Base-by-base conservation (phyloP, 92 coral and sea anemone genomes). In the Zoanthus gigantus region DNA sequence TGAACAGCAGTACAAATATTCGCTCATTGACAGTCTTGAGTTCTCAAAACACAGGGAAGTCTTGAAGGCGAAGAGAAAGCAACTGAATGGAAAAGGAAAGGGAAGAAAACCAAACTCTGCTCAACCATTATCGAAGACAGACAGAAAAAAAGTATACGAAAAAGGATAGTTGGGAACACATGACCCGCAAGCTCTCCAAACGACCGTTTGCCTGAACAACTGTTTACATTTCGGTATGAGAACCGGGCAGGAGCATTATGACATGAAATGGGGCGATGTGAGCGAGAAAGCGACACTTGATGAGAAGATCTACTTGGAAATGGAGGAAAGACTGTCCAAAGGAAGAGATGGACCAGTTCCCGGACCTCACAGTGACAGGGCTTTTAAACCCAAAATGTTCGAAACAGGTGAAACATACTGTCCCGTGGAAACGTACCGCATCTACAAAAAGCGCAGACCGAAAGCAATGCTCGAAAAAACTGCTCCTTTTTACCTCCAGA, bases 31-130 rank as follows among this genome's bases (percentile, higher is more conserved):
- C 46, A 58, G 52, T 58, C 83, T 48, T 8, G 77, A 82, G 67
- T 74, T 88, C 74, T 56, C 74, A 16, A 72, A 71, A 48, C 87
- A 72, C 67, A 58, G 77, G 4, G 82, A 74, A 74, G 67, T 58
- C 47, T 71, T 88, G 42, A 89, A 89, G 57, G 88, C 88, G 23
- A 75, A 89, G 65, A 11, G 78, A 66, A 87, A 87, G 14, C 29
- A 69, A 31, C 88, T 52, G 12, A 84, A 84, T 48, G 79, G 79
- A 63, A 89, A 89, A 83, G 84, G 85, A 83, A 89, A 89, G 66
- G 74, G 80, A n/a, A 73, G 75, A 34, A 89, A 89, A 68, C 6
- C 28, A 28, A 74, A n/a, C 75, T 83, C 6, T 75, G 42, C 73
- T 58, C 74, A 57, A 83, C 82, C 37, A 72, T 66, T 42, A 28